Base-by-base conservation (phyloP, 2,113 vertebrate genomes). In the Thamnaconus septentrionalis region DNA sequence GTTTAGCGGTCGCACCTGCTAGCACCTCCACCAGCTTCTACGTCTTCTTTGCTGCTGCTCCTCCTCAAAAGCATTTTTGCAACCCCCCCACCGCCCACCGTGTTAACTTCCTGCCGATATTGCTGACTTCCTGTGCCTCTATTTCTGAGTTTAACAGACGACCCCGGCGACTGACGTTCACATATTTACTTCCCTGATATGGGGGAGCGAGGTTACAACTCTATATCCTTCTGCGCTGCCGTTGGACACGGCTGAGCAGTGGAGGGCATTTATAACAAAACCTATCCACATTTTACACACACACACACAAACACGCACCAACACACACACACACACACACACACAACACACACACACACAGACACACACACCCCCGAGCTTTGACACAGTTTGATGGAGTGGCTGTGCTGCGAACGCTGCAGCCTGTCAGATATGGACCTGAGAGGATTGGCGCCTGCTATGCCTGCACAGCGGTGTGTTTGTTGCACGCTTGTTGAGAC, bases 161-260 rank as follows among this genome's bases (percentile, higher is more conserved):
- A 79, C 74, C 74, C 18, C 62, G 54, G 12, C 48, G 44, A 48
- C 58, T 80, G 76, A 77, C 72, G 59, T 55, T 44, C 11, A 65
- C 11, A 70, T 75, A 80, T 82, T 72, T 75, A 78, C 78, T 79
- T 83, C 85, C 78, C 73, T 61, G 44, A 69, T 44, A 11, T 41
- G 64, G 69, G 2, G 75, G 66, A 58, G 66, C 11, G 4, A 53
- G 69, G 80, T 79, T 78, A 84, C 59, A 66, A 54, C 64, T 85
- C 63, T 78, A 79, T 85, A 81, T 84, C 68, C 64, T 76, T 56
- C 62, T 68, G 55, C 73, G 40, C 43, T 52, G 56, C 56, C 44
- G 61, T 59, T 81, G 70, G 70, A 80, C 58, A 78, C 74, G 77
- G 67, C 74, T 77, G 73, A 78, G 56, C 44, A 41, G 50, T 66